These are phyloP conservation scores for Phasianus colchicus DNA, from an alignment of 2,113 vertebrate genomes.

Conservation along the genomic window DNA sequence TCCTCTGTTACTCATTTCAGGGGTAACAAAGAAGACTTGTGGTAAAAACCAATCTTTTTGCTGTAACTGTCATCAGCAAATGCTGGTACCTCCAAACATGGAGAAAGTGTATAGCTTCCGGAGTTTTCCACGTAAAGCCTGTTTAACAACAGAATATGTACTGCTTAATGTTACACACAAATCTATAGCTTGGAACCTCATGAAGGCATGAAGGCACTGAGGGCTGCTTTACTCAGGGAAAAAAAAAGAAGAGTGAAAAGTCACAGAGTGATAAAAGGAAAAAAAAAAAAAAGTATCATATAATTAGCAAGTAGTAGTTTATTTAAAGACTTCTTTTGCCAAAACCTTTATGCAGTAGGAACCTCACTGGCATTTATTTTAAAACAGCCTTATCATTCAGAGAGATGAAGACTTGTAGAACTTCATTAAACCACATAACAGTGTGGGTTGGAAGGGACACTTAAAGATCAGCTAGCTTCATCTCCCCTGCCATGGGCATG, in stretches of 20 bases:
- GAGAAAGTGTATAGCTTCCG: neutral
- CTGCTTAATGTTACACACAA: neutral
- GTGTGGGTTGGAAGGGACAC: neutral
- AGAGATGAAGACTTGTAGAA: neutral
- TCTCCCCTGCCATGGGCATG: neutral
- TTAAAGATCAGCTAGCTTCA: neutral
- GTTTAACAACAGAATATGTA: neutral
- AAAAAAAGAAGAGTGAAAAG: neutral
- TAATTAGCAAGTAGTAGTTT: neutral
- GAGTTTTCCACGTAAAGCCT: neutral
- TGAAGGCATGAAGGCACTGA: neutral
- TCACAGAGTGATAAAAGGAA: neutral
- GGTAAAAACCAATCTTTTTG: neutral
- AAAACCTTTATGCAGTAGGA: neutral
- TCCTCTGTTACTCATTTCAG: neutral
- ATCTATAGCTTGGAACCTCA: neutral
- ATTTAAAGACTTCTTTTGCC: neutral
- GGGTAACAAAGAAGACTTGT: neutral
- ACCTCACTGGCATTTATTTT: neutral
- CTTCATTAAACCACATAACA: neutral
- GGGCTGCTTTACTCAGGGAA: neutral
- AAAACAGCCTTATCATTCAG: neutral
- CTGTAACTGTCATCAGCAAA: neutral
- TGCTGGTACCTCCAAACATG: neutral
- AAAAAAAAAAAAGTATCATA: neutral